phyloP scores from a whole-genome alignment of 2,888 invertebrate species.

The Masnerella sp. region DNA sequence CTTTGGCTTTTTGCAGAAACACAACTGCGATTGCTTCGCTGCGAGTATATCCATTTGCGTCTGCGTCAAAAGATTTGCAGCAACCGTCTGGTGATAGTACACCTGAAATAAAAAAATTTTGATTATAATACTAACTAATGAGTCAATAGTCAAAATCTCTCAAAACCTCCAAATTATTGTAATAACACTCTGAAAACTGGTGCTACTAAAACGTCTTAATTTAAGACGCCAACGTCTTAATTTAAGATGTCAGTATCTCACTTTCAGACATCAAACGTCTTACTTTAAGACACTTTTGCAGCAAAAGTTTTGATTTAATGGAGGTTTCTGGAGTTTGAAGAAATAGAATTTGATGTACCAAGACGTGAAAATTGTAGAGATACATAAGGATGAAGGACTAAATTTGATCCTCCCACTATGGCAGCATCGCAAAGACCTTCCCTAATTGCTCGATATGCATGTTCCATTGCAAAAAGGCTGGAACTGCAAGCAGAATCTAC shows the following conservation, averaged over 20 bases:
- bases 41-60: conserved; percentile 89
- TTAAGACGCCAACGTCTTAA: too few relatives aligned
- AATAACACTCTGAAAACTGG: too few relatives aligned
- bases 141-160: not conserved
- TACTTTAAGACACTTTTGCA: too few relatives aligned
- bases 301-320: too few relatives aligned
- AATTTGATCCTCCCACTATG: conserved; percentile 90
- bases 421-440: conserved; percentile 92
- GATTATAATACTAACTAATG: not conserved
- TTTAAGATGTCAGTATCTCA: too few relatives aligned
- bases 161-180: not conserved
- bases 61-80: conserved; percentile 94
- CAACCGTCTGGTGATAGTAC: conserved; percentile 90
- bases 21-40: conserved; percentile 87
- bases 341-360: too few relatives aligned
- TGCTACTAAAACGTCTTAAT: too few relatives aligned
- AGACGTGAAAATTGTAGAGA: conserved; percentile 89
- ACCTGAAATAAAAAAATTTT: conserved; percentile 75
- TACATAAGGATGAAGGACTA: conserved; percentile 91
- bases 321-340: too few relatives aligned
- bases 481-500: conserved; percentile 96
- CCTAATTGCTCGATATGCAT: conserved; percentile 86
- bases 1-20: conserved; percentile 82
- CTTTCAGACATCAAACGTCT: too few relatives aligned
- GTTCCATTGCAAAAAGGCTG: conserved; percentile 90